phyloP scores from a whole-genome alignment of 2,113 vertebrate genomes.

The Brachirus orientalis region DNA sequence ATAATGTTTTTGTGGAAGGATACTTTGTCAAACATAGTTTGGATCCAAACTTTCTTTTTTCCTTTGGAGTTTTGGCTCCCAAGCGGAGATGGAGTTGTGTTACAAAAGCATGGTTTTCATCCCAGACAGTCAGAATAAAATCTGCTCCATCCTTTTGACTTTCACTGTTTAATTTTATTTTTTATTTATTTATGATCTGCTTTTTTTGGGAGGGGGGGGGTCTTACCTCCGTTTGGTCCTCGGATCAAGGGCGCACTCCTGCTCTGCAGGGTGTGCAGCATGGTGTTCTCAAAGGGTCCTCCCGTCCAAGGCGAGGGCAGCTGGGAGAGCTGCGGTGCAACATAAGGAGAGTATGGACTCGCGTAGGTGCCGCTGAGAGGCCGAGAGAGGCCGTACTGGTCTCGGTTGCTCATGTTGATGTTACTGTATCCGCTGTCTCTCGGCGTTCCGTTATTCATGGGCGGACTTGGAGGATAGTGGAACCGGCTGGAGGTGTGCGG shows the following conservation, averaged over 20 bases:
- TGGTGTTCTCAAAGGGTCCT: conserved; percentile 91
- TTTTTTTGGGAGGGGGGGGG: not conserved
- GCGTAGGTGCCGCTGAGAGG: conserved; percentile 90
- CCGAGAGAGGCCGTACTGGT: conserved; percentile 91
- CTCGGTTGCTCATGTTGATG: conserved; percentile 87
- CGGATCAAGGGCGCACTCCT: conserved; percentile 89
- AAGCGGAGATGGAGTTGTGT: not conserved
- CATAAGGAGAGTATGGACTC: conserved; percentile 91
- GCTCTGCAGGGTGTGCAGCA: conserved; percentile 93
- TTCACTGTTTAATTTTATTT: not conserved
- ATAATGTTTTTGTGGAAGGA: not conserved
- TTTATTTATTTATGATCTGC: not conserved
- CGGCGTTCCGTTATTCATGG: conserved; percentile 88
- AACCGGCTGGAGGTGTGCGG: conserved; percentile 89
- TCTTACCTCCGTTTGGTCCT: conserved; percentile 91
- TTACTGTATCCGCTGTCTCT: conserved; percentile 82
- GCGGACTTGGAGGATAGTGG: conserved; percentile 92
- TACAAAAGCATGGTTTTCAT: not conserved
- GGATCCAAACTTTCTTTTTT: not conserved
- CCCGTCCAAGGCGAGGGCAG: conserved; percentile 90
- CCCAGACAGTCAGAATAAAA: not conserved
- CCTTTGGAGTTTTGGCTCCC: not conserved
- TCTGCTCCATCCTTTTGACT: not conserved
- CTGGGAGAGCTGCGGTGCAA: conserved; percentile 89
- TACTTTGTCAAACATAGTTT: not conserved